Conservation (phyloP, 2,797 vertebrate species). For the Neomorphus geoffroyi region DNA sequence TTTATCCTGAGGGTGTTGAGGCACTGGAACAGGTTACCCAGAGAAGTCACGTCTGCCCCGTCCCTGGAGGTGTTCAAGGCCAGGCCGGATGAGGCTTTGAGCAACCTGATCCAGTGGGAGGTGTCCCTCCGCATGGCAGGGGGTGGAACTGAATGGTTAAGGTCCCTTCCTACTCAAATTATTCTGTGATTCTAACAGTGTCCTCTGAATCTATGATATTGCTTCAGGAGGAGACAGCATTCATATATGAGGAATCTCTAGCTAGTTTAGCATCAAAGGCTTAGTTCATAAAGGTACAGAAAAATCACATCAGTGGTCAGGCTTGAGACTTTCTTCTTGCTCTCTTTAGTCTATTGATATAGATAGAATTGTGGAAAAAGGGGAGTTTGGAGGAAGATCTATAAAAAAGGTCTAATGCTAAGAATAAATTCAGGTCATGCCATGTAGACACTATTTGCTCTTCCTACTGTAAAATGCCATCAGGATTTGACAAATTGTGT, state of each 20-base stretch:
- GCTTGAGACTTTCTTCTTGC: neutral
- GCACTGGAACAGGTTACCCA: no score
- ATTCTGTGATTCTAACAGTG: no score
- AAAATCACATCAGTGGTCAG: neutral
- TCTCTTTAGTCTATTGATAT: neutral
- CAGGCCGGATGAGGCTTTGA: no score
- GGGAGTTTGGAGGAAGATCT: neutral
- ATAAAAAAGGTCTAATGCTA: neutral
- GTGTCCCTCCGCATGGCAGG: no score
- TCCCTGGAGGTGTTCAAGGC: no score
- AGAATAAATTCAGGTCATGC: neutral
- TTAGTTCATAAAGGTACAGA: neutral
- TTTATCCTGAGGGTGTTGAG: no score
- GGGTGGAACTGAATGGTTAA: no score
- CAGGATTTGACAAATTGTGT: neutral
- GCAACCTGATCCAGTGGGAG: no score
- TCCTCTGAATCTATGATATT: neutral
- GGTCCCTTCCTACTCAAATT: no score
- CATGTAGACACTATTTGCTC: neutral
- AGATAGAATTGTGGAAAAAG: neutral
- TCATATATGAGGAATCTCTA: neutral
- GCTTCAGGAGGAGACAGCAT: neutral
- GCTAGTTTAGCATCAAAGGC: neutral
- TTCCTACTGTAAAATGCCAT: neutral
- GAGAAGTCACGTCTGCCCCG: no score